Evolutionary conservation across 2,113 vertebrate genomes (phyloP), one percentile per base, ranked within the genome.

Genomic region (Physeter macrocephalus): DNA sequence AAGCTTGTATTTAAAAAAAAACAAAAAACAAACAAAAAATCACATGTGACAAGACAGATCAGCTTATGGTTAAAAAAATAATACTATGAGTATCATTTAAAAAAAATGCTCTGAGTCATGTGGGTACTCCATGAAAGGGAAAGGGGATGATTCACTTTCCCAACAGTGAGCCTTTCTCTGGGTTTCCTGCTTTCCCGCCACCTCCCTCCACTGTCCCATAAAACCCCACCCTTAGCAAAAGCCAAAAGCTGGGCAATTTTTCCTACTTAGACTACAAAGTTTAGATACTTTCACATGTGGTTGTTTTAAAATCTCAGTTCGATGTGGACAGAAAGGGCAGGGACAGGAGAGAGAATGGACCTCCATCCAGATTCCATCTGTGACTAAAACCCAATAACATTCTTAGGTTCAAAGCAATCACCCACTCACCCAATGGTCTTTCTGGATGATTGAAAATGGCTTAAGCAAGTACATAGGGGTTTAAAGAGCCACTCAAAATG

Each of bases 401-500:
- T 61, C 67, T 64, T 8, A 10, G 20, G 78, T 71, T 93, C 66
- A 67, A 88, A 78, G 46, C 36, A 13, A 71, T 88, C 71, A 7
- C 84, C 62, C 43, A 39, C 61, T 67, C 64, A 43, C 67, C 49
- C 3, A 1, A 10, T 3, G 34, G 36, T 80, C 61, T 80, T 71
- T 88, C 80, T 9, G 88, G 67, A 39, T 95, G 93, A 90, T 57
- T 93, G 94, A 59, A 88, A 94, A 86, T 54, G 66, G 80, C 84
- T 93, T 83, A 88, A 92, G 75, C 88, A 49, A 84, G 78, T 34
- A 74, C 80, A 71, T 27, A 23, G 39, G 64, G 49, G 64, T 85
- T 93, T 92, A 92, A 95, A 96, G 71, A 97, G 92, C 67, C 46
- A 39, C 88, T 96, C 90, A 64, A 74, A 89, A 66, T 64, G 88